These are phyloP conservation scores for Melanotaenia nigrans DNA, from an alignment of 2,797 vertebrate genomes.

Conservation along the genomic window DNA sequence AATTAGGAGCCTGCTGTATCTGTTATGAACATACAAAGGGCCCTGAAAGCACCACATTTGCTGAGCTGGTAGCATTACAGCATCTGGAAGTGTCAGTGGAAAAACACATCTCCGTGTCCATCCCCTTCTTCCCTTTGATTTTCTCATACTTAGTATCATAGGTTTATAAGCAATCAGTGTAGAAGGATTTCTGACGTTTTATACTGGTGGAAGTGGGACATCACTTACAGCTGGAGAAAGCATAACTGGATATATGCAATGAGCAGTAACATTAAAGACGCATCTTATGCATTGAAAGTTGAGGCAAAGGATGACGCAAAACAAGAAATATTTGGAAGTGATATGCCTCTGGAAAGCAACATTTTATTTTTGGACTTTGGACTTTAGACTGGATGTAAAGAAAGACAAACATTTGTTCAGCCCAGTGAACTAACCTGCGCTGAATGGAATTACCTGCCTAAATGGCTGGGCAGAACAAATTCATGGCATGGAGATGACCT, in stretches of 20 bases:
- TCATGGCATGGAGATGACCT: too few relatives aligned
- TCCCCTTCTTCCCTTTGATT: background rate
- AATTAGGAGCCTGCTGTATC: background rate
- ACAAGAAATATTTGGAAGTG: too few relatives aligned
- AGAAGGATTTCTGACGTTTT: background rate
- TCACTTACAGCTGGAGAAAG: background rate
- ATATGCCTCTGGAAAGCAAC: too few relatives aligned
- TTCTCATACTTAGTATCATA: background rate
- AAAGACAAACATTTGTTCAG: too few relatives aligned
- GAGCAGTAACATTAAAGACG: background rate
- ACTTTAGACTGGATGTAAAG: too few relatives aligned
- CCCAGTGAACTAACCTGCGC: too few relatives aligned
- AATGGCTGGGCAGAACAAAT: too few relatives aligned
- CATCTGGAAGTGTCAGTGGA: background rate
- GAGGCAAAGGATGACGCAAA: too few relatives aligned
- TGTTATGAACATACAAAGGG: background rate
- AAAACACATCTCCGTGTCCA: too few relatives aligned
- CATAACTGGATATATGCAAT: background rate
- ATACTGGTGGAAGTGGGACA: background rate
- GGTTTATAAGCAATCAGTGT: background rate
- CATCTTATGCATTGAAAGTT: too few relatives aligned
- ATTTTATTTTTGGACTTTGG: too few relatives aligned
- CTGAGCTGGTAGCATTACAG: background rate
- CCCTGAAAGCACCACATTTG: background rate
- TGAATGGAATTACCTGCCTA: too few relatives aligned